Base-by-base conservation (phyloP, 2,888 invertebrate genomes). In the Pyrrhia umbra region DNA sequence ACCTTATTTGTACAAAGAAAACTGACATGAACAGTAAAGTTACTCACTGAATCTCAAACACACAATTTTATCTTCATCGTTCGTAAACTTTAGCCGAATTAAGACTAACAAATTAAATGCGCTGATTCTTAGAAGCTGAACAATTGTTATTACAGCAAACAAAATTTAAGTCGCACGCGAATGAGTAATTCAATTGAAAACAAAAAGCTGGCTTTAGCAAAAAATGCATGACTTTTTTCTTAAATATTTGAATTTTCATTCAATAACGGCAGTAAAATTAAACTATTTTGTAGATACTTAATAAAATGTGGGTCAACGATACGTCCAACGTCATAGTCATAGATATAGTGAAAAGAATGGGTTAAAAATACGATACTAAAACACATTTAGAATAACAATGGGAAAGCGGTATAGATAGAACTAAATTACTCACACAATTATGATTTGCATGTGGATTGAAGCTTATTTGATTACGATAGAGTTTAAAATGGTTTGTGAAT, bases 321-420 rank as follows among this genome's bases (percentile, higher is more conserved):
- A 81, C 71, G 79, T 66, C 64, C 72, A 71, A 81, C 85, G 85
- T 85, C 86, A 86, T 80, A 75, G 79, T 80, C 68, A 73, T 83
- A 82, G n/a, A n/a, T n/a, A n/a, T 86, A 86, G 78, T 82, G 75
- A 66, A 85, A 85, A 86, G 81, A 84, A 85, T 80, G 72, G 52
- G 80, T 83, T 87, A 86, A 86, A 89, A 86, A 88, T 87, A 88
- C 76, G 49, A 64, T 71, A 75, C 67, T 59, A 74, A 78, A 82
- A 84, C 85, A 74, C 80, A 84, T 87, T 86, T 87, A 82, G 87
- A 88, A 90, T 89, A 86, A 89, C 88, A 90, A 90, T 90, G 78
- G 83, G 72, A 73, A 82, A 83, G 79, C 79, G 77, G 81, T 83
- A 77, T 81, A 73, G 72, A 77, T 81, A 73, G 72, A 77, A 70